Percentiles rank a stretch among this genome's conserved stretches.
Evolutionary conservation across 2,113 vertebrate genomes (phyloP).

Genomic region (Phaethon lepturus): DNA sequence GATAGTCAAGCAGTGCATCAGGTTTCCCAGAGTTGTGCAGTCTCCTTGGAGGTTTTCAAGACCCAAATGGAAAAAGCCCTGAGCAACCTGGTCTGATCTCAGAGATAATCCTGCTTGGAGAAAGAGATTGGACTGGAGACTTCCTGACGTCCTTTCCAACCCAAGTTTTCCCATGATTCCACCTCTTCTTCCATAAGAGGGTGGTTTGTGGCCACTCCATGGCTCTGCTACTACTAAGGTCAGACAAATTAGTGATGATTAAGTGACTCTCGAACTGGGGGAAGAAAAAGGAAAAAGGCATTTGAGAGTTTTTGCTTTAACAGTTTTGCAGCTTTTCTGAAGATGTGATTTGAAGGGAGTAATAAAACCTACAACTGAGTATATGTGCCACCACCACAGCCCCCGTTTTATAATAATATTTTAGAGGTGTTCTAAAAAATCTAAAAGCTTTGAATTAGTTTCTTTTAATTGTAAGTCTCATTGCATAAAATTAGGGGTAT

Average conservation of each 20-base stretch:
- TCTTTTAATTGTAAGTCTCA: background rate
- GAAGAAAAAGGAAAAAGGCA: background rate
- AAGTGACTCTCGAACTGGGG: background rate
- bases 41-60: background rate
- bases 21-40: background rate
- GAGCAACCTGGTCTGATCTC: background rate
- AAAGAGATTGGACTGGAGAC: background rate
- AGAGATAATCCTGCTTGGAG: background rate
- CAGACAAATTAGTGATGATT: background rate
- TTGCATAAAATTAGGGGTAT: background rate
- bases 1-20: background rate
- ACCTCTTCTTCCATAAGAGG: background rate
- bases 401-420: background rate
- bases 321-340: background rate
- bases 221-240: background rate
- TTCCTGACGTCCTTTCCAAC: background rate
- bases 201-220: background rate
- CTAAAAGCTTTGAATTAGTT: background rate
- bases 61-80: background rate
- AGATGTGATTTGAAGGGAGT: background rate
- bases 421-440: background rate
- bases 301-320: background rate
- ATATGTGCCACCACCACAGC: background rate
- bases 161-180: background rate
- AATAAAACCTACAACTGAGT: background rate